Evolutionary conservation across 1,140 invertebrate species (phyloP), one percentile per base, ranked within the genome.

Genomic region (Drosophila kurseongensis): DNA sequence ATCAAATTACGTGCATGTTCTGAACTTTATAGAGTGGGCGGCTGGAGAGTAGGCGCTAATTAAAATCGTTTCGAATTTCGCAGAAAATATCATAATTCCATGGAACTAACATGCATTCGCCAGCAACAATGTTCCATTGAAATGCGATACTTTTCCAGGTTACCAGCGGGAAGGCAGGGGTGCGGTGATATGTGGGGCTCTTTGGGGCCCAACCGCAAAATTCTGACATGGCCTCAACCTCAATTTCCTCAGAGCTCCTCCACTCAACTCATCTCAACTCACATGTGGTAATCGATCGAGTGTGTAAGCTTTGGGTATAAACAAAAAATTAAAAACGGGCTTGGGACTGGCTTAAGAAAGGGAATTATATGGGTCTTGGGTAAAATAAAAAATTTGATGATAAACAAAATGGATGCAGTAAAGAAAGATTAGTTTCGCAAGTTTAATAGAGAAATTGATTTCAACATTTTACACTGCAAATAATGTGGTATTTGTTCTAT

Each of bases 61-160:
- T 89, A 88, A 88, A 88, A 84, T 52, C 76, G 84, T 89, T 89
- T 88, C 68, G 57, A 78, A 84, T 88, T 88, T 80, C 84, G 61
- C 73, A 62, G 74, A 89, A 89, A 88, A 88, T 88, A 88, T 89
- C 80, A 88, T 88, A 88, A 88, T 88, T 88, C 84, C 84, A 75
- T 89, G 85, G 84, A 88, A 88, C 76, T 88, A 88, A 88, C 82
- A 75, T 74, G 54, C 56, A 80, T 66, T 57, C 38, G 65, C 76
- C 74, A 75, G 57, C 75, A 73, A 83, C 79, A 82, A 60, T 78
- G 77, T 84, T 76, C 59, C 61, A 81, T 82, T 78, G 83, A 73
- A 86, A 86, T 79, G 75, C 79, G 83, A 86, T 88, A 86, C 84
- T 83, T 86, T 82, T 44, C 66, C 58, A 57, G 55, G 41, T 32